Base-by-base conservation (phyloP, 2,888 invertebrate genomes). In the Sinelater perroti region DNA sequence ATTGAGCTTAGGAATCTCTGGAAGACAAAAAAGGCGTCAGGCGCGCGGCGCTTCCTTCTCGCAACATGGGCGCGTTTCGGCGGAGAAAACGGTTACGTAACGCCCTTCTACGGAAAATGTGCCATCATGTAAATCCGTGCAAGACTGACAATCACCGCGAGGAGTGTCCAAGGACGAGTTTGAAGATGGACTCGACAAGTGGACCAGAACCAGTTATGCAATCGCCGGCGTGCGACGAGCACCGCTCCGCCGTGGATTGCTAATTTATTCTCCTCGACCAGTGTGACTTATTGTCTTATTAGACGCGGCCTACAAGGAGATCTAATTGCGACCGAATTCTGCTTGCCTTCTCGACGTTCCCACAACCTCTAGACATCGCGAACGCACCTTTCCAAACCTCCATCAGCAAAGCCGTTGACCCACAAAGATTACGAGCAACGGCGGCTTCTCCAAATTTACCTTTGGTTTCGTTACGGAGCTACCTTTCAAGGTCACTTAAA, bases 1-100 rank as follows among this genome's bases (percentile, higher is more conserved):
- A 71, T 73, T 73, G 21, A 65, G 60, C 71, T 76, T 75, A 70
- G 75, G 72, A 72, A 75, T 75, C 68, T 76, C 78, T 77, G 74
- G 5, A 75, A 51, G 67, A 71, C 69, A 60, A 63, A 55, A 2
- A n/a, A n/a, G 5, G 2, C 4, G n/a, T 2, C 1, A 10, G 10
- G n/a, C 7, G n/a, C 7, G 5, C 1, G 3, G 11, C 18, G n/a
- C n/a, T 30, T n/a, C n/a, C n/a, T n/a, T n/a, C n/a, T n/a, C n/a
- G n/a, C n/a, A n/a, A n/a, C n/a, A n/a, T n/a, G n/a, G n/a, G n/a
- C n/a, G n/a, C n/a, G n/a, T n/a, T n/a, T 30, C 30, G 11, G 8
- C 3, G 4, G 5, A n/a, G 30, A 30, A 30, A 30, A 11, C 10
- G 30, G n/a, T 30, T 30, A 30, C 30, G 46, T 46, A 54, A 54